Evolutionary conservation across 2,888 invertebrate species (phyloP).

Genomic region (Eilema griseolum): DNA sequence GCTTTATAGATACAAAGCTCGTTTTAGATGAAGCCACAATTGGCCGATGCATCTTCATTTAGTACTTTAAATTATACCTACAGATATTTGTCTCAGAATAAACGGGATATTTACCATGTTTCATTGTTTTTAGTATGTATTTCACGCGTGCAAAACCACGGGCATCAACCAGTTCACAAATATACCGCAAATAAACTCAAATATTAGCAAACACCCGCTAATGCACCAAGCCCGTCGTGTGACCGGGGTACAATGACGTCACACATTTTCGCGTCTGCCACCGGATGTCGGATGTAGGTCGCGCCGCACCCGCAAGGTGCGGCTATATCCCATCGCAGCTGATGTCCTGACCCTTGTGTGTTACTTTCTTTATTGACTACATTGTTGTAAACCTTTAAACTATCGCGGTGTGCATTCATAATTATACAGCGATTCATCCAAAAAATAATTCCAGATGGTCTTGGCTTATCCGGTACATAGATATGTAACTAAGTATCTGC

Average conservation of each 20-base stretch:
- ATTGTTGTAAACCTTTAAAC: no score
- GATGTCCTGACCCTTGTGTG: conserved; percentile 15
- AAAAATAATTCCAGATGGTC: conserved; percentile 34
- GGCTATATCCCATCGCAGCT: conserved; percentile 25
- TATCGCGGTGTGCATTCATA: no score
- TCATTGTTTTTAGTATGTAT: no score
- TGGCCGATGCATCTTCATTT: not conserved
- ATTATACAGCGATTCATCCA: no score
- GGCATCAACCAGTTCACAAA: no score
- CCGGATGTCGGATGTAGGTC: conserved; percentile 57
- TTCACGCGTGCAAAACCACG: no score
- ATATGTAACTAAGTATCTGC: conserved; percentile 15
- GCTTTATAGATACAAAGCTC: not conserved
- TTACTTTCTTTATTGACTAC: conserved; percentile 18
- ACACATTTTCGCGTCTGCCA: conserved; percentile 29
- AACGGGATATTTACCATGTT: no score
- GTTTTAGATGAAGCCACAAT: not conserved
- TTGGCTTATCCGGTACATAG: conserved; percentile 33
- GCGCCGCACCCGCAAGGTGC: conserved; percentile 47
- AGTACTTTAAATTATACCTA: not conserved
- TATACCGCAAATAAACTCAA: no score
- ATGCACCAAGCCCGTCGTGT: conserved; percentile 5
- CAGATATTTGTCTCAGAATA: no score
- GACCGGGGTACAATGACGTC: conserved; percentile 13
- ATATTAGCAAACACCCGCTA: conserved; percentile 3